Evolutionary conservation across 1,140 invertebrate species (phyloP).

Genomic region (Himalopsyche phryganea): DNA sequence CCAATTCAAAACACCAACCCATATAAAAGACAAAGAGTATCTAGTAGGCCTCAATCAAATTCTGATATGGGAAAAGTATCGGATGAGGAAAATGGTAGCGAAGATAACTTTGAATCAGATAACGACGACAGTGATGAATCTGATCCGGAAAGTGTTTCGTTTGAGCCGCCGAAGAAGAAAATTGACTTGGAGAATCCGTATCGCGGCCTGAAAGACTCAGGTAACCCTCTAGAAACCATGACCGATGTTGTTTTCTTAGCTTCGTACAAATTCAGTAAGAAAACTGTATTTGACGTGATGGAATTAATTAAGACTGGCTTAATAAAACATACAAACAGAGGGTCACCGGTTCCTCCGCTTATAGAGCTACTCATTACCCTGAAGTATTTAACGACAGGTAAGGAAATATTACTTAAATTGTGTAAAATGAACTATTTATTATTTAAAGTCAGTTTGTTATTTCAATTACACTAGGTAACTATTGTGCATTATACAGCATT

Average conservation of each 20-base stretch:
- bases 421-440: too few relatives aligned
- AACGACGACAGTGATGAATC: conserved; percentile 1
- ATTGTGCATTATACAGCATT: too few relatives aligned
- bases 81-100: conserved; percentile 21
- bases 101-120: conserved; percentile 22
- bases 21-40: conserved; percentile 3
- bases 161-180: conserved; percentile 23
- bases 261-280: conserved; percentile 29
- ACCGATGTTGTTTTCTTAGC: conserved; percentile 23
- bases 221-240: conserved; percentile 29
- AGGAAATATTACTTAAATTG: background rate
- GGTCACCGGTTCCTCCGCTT: conserved; percentile 25
- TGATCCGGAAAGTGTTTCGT: conserved; percentile 7
- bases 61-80: conserved; percentile 4
- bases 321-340: conserved; percentile 26
- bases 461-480: too few relatives aligned
- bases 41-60: background rate
- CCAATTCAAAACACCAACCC: background rate
- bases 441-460: too few relatives aligned
- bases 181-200: conserved; percentile 25
- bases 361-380: conserved; percentile 27
- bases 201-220: conserved; percentile 24
- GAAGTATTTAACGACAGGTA: conserved; percentile 28
- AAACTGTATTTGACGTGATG: conserved; percentile 29
- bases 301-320: conserved; percentile 28